Percentiles rank a stretch among this genome's conserved stretches.
phyloP scores from a whole-genome alignment of 2,888 invertebrate genomes.

The Amblyteles armatorius region DNA sequence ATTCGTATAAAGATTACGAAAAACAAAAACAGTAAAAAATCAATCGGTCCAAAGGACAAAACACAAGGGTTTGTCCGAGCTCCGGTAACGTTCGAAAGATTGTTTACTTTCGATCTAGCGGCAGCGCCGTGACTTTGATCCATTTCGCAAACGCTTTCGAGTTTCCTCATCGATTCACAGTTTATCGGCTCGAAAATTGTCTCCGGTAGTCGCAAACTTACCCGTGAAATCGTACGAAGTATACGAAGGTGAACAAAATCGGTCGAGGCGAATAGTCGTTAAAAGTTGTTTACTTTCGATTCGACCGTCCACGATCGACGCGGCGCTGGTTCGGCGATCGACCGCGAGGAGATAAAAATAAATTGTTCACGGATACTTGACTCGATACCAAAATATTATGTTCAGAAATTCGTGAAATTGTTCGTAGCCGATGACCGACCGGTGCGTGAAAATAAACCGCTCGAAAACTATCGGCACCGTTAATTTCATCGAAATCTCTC shows the following conservation, averaged over 20 bases:
- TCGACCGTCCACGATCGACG: background rate
- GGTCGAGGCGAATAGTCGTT: background rate
- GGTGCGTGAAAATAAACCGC: background rate
- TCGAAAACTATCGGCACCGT: background rate
- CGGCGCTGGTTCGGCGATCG: background rate
- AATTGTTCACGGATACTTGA: background rate
- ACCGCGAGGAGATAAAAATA: background rate
- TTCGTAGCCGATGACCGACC: too few relatives aligned
- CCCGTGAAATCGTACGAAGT: background rate
- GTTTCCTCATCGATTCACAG: background rate
- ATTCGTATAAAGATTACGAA: constrained; percentile 6
- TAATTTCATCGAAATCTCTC: background rate
- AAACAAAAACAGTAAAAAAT: background rate
- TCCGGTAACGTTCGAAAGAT: background rate
- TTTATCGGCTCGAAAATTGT: background rate
- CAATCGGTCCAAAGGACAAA: background rate
- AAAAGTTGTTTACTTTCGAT: background rate
- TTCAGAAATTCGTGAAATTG: background rate
- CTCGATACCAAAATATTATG: background rate
- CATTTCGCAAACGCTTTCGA: background rate
- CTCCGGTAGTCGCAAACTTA: background rate
- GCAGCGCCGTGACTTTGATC: background rate
- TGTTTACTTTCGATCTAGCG: constrained; percentile 1
- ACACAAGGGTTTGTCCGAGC: background rate
- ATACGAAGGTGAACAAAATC: background rate